Evolutionary conservation across 1,140 invertebrate species (phyloP), one percentile per base, ranked within the genome.

Genomic region (Orussus abietinus): DNA sequence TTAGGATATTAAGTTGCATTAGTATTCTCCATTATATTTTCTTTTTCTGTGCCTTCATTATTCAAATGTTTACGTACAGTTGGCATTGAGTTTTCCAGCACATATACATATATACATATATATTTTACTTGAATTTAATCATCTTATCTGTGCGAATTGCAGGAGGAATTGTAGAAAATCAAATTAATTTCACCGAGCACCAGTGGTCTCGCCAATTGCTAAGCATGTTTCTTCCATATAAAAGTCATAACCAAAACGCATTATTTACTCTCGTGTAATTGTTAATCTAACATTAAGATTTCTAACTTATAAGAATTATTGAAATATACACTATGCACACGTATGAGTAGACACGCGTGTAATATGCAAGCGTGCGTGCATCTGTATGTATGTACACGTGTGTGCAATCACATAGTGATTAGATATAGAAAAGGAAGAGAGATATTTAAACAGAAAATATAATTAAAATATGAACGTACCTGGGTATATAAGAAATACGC

Each of bases 381-480:
- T 39, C 40, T 14, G 14, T 49, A 56, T 28, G 25, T 47, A 30
- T 42, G 38, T 42, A 45, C 38, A 43, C 42, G 34, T 35, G 21
- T 51, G 40, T 26, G 38, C 42, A 38, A 15, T 12, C 21, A 28
- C 13, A 38, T 9, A 18, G 20, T 18, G 37, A 38, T 25, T 11
- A 49, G 42, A 25, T 41, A 47, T 33, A 59, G 49, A 45, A 33
- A 51, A 56, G 59, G 55, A 42, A 49, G 45, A 55, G 57, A 54
- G 50, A 59, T 54, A 55, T 54, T 51, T 59, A 33, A 50, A 49
- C 59, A 57, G 55, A 55, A 46, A 55, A 59, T 64, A 64, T 62
- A 60, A 61, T 65, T 66, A 63, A 67, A 60, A 57, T 65, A 66
- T 70, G 44, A 56, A 55, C 57, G 47, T 68, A 53, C 53, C 52